Evolutionary conservation across 1,140 invertebrate species (phyloP).

Genomic region (Trichonephila clavata): DNA sequence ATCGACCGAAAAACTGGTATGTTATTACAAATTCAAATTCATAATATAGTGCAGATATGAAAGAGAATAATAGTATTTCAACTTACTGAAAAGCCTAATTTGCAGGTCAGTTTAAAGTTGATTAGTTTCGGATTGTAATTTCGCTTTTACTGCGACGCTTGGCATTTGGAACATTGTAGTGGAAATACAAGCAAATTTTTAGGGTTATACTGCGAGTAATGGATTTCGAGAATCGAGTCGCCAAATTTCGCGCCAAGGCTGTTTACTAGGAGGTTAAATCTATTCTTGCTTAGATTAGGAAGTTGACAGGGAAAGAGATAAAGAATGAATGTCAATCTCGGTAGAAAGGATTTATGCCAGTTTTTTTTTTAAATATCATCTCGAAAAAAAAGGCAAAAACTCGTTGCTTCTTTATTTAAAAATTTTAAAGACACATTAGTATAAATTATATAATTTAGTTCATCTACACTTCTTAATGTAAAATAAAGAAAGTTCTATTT

Average conservation of each 20-base stretch:
- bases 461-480: too few species aligned
- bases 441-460: too few species aligned
- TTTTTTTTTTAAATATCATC: too few species aligned
- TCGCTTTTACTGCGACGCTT: conserved; percentile 65
- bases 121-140: conserved; percentile 4
- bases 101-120: background rate
- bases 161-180: conserved; percentile 58
- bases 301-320: background rate
- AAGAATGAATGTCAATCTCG: background rate
- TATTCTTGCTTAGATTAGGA: background rate
- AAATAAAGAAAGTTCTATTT: too few species aligned
- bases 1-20: background rate
- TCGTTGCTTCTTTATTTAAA: too few species aligned
- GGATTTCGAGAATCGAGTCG: background rate
- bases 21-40: background rate
- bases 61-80: too few species aligned
- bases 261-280: background rate
- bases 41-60: background rate
- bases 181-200: conserved; percentile 30
- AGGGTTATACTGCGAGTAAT: conserved; percentile 1
- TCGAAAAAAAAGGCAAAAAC: too few species aligned
- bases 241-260: conserved; percentile 37
- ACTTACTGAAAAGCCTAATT: background rate
- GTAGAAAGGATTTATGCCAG: background rate
- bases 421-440: too few species aligned